phyloP scores from a whole-genome alignment of 2,888 invertebrate genomes.

The Xestobium rufovillosum region DNA sequence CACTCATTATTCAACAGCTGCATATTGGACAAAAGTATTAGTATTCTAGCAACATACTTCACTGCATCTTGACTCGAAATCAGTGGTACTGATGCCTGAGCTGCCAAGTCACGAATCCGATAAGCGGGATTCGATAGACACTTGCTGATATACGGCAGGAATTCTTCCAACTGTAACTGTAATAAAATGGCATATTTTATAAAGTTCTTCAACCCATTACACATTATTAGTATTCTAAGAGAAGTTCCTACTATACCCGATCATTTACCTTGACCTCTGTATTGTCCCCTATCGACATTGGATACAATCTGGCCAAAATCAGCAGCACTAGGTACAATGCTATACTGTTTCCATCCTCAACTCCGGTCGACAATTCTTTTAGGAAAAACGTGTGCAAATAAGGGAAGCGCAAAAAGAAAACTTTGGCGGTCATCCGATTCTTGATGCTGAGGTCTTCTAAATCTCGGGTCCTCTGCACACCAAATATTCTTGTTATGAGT shows the following conservation, averaged over 20 bases:
- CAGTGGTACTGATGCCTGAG: constrained; percentile 59
- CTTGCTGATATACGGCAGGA: constrained; percentile 55
- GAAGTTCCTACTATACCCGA: no score
- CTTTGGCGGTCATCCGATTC: constrained; percentile 65
- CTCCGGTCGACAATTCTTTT: constrained; percentile 32
- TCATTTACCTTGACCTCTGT: no score
- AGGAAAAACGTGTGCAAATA: constrained; percentile 51
- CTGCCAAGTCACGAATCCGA: constrained; percentile 65
- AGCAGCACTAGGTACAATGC: constrained; percentile 70
- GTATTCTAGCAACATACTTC: constrained; percentile 12
- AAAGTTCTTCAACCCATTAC: constrained; percentile 5
- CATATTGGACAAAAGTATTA: constrained; percentile 23
- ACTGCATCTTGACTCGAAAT: constrained; percentile 42
- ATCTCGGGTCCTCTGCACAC: constrained; percentile 61
- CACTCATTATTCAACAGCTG: constrained; percentile 48
- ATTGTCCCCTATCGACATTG: constrained; percentile 60
- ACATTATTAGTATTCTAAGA: no score
- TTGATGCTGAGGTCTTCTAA: constrained; percentile 52
- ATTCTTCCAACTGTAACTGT: constrained; percentile 52
- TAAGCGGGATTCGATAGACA: constrained; percentile 61
- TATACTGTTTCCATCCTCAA: constrained; percentile 46
- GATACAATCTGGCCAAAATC: constrained; percentile 69
- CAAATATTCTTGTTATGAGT: constrained; percentile 79
- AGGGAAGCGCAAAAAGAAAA: constrained; percentile 73
- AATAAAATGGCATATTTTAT: constrained; percentile 5